A percentile compares a stretch with the other conserved stretches of the same genome.
phyloP scores from a whole-genome alignment of 2,888 invertebrate genomes.

The Hirtodrosophila histrioides region DNA sequence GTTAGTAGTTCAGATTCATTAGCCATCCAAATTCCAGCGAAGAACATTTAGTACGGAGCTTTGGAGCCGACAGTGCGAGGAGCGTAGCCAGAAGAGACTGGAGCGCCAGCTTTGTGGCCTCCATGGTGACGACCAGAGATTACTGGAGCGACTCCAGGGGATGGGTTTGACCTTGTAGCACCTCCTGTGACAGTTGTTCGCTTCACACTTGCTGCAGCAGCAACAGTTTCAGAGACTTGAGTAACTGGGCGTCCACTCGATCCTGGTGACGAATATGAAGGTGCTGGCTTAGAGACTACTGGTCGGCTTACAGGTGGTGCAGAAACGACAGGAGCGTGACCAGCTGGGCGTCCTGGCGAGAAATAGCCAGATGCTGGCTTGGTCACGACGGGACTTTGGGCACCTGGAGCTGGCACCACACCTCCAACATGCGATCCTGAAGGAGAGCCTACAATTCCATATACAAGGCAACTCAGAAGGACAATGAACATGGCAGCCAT shows the following conservation, averaged over 20 bases:
- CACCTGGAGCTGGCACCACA: neutral
- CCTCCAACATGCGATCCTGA: neutral
- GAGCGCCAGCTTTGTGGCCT: neutral
- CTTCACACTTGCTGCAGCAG: neutral
- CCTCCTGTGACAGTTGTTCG: constrained; percentile 1
- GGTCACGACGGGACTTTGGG: no score
- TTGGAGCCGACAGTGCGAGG: neutral
- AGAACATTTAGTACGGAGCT: constrained; percentile 6
- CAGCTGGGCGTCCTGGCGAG: neutral
- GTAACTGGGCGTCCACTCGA: neutral
- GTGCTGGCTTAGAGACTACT: neutral
- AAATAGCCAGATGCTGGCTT: no score
- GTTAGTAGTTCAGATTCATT: no score
- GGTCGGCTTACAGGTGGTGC: neutral
- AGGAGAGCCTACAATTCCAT: constrained; percentile 6
- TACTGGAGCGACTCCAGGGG: neutral
- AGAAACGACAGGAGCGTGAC: neutral
- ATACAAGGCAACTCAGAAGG: constrained; percentile 13
- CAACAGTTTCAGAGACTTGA: neutral
- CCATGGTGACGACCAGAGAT: neutral
- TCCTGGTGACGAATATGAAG: neutral
- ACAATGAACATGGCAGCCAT: constrained; percentile 19
- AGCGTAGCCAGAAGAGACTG: neutral
- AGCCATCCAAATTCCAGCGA: no score
- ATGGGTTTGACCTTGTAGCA: neutral